Evolutionary conservation across 2,888 invertebrate species (phyloP).

Genomic region (Drosophila suboccidentalis): DNA sequence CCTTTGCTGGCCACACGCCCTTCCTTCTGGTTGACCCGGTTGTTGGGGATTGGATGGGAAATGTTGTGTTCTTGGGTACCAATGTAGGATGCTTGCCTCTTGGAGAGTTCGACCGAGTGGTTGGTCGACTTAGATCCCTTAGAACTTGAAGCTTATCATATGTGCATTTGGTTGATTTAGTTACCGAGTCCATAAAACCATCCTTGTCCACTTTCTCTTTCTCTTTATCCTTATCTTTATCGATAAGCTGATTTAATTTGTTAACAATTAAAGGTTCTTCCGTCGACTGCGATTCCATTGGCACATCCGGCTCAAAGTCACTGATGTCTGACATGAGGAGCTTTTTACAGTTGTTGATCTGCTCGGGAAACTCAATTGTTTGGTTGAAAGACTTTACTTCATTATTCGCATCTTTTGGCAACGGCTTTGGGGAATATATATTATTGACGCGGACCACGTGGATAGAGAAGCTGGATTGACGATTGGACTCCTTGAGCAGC

Average conservation of each 20-base stretch:
- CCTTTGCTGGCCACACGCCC: constrained; percentile 10
- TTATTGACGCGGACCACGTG: constrained; percentile 68
- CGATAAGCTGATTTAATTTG: constrained; percentile 31
- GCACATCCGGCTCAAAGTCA: constrained; percentile 74
- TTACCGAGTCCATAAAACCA: not conserved
- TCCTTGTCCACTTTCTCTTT: not conserved
- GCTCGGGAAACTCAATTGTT: constrained; percentile 65
- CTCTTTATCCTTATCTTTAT: not conserved
- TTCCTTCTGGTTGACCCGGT: not conserved
- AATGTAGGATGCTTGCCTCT: not conserved
- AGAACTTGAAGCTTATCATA: not conserved
- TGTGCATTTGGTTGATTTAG: not conserved
- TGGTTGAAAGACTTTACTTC: constrained; percentile 73
- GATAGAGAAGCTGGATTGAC: constrained; percentile 66
- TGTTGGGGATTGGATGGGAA: not conserved
- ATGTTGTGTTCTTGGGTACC: not conserved
- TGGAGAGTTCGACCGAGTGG: not conserved
- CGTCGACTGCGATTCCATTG: constrained; percentile 46
- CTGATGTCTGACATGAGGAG: constrained; percentile 63
- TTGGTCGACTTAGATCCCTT: not conserved
- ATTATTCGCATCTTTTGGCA: constrained; percentile 23
- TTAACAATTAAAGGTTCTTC: constrained; percentile 5
- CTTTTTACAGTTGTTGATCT: constrained; percentile 45
- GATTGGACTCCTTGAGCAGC: constrained; percentile 77
- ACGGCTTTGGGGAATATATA: constrained; percentile 38